phyloP scores from a whole-genome alignment of 37 sponge, comb jelly and placozoan genomes.

The Tethya wilhelma region DNA sequence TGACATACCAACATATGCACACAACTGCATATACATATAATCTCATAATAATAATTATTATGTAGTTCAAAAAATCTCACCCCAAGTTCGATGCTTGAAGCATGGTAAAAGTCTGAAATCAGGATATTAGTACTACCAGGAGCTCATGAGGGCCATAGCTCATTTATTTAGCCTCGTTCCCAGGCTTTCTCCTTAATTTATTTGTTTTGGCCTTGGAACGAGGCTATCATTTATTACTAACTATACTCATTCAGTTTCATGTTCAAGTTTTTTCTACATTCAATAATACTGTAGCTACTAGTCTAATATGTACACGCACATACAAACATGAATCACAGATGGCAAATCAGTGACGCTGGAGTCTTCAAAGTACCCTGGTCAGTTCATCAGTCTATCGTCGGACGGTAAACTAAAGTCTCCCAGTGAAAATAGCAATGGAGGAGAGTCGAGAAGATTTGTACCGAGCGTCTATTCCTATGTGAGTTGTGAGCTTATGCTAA shows the following conservation, averaged over 20 bases:
- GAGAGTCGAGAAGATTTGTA: slow-evolving; percentile 27
- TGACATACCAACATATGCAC: neutral
- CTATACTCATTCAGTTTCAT: neutral
- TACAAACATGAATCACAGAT: neutral
- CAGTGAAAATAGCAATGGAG: slow-evolving; percentile 17
- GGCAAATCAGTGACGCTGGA: slow-evolving; percentile 40
- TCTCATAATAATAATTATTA: too few species aligned
- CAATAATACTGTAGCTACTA: neutral
- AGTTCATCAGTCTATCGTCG: slow-evolving; percentile 44
- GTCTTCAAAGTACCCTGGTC: slow-evolving; percentile 44
- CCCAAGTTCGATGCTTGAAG: too few species aligned
- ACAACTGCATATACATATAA: slow-evolving; percentile 2
- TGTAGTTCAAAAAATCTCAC: too few species aligned
- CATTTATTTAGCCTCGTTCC: too few species aligned
- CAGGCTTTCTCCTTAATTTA: too few species aligned
- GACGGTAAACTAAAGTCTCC: slow-evolving; percentile 45
- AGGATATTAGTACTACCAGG: neutral
- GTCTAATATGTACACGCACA: neutral
- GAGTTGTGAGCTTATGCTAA: slow-evolving; percentile 4
- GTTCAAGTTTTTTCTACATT: neutral
- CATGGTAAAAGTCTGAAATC: too few species aligned
- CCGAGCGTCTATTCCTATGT: slow-evolving; percentile 17
- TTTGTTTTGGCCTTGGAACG: neutral
- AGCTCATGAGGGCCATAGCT: too few species aligned
- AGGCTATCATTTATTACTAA: neutral